Evolutionary conservation across 37 sponge, comb jelly and placozoan genomes (phyloP), one percentile per base, ranked within the genome.

Genomic region (Halichondria panicea): DNA sequence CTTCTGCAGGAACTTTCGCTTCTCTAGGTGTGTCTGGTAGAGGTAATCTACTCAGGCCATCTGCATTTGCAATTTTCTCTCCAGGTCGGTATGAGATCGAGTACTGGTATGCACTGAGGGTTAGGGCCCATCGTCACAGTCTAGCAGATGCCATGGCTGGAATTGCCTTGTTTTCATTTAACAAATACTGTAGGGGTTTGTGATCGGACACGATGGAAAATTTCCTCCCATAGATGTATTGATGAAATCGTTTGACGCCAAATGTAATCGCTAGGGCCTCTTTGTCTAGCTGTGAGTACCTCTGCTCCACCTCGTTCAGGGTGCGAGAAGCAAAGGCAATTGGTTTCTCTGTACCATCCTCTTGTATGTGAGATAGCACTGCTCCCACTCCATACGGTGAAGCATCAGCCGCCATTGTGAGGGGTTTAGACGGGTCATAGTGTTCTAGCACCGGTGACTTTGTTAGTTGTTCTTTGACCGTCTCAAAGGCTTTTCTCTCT

Each of bases 31-130:
- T 48, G 15, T 18, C 52, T 48, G 52, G 52, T 48, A 48, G 15
- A 48, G 52, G 52, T 48, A 48, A 15, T 48, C 52, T 48, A 15
- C 52, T 48, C 52, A 48, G 52, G 52, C 52, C 52, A 48, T 48
- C 52, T 48, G 52, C 52, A 48, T 11, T 48, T 15, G 52, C 52
- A 18, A 11, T 48, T 15, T 15, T 48, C n/a, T n/a, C n/a, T n/a
- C n/a, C n/a, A n/a, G n/a, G n/a, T n/a, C n/a, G n/a, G n/a, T n/a
- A n/a, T n/a, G 52, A 15, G 15, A 11, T 48, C 13, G 52, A 18
- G 52, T 48, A 48, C 52, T 48, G 52, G 52, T 48, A 48, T 48
- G 52, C 52, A 48, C 52, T 48, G 15, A 48, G 52, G 52, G 52
- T 48, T 48, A 48, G 52, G 11, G 52, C 52, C 52, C 52, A 48